phyloP scores from a whole-genome alignment of 2,888 invertebrate species.

The Hyposoter didymator region DNA sequence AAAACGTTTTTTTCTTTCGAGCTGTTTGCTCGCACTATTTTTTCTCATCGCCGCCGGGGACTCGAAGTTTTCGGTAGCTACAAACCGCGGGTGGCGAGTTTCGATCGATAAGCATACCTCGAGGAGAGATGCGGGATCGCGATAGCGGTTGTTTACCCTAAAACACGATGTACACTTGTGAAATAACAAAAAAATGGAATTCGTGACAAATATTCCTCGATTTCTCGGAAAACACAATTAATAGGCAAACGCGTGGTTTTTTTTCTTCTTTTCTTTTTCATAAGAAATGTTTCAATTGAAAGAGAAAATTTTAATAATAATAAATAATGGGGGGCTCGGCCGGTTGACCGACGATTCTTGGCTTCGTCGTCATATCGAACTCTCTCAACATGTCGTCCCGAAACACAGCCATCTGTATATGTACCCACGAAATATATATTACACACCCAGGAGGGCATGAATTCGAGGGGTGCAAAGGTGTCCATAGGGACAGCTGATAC shows the following conservation, averaged over 20 bases:
- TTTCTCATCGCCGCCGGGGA: not conserved
- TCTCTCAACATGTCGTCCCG: constrained; percentile 8
- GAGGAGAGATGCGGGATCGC: constrained; percentile 73
- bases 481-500: constrained; percentile 78
- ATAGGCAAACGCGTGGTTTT: not conserved
- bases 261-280: not conserved
- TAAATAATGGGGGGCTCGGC: not conserved
- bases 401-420: constrained; percentile 6
- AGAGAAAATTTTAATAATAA: not conserved
- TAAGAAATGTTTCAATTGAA: not conserved
- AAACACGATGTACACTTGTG: constrained; percentile 37
- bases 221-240: not conserved
- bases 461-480: constrained; percentile 64
- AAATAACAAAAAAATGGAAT: not conserved
- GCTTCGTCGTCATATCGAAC: constrained; percentile 24
- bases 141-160: constrained; percentile 69
- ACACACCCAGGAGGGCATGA: constrained; percentile 13
- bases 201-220: not conserved
- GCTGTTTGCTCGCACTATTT: no score
- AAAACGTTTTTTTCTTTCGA: not conserved
- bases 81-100: constrained; percentile 58
- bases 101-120: constrained; percentile 74
- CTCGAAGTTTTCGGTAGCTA: constrained; percentile 1
- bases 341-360: constrained; percentile 23
- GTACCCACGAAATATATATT: not conserved